Evolutionary conservation across 1,140 invertebrate species (phyloP), one percentile per base, ranked within the genome.

Genomic region (Neodiprion lecontei): DNA sequence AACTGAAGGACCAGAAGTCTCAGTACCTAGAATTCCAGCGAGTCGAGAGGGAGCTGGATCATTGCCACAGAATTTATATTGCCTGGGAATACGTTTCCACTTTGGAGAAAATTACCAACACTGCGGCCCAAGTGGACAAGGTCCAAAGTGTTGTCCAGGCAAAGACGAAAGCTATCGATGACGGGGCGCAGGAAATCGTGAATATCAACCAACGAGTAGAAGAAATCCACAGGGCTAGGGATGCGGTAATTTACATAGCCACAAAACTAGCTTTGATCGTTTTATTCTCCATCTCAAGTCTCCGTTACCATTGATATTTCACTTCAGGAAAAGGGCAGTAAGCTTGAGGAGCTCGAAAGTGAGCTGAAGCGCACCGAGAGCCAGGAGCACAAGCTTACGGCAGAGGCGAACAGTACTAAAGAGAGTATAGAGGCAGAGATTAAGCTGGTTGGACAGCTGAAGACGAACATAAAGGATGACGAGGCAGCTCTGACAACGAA

Each of bases 1-100:
- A 96, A 86, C 86, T 99, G 40, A 94, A 96, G 82, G 92, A 96
- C 76, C 97, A 99, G 83, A 90, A 96, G 66, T 89, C 92, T 1
- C 93, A 95, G 74, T 98, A 96, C 86, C 89, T 97, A 67, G 96
- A 99, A 85, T 98, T 94, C 84, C 96, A 98, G 86, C 94, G 96
- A 80, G 90, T 95, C 8, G 92, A 94, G 77, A 90, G 97, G 77
- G 96, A 98, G 86, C 85, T 98, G 23, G 96, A 99, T 79, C 94
- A 96, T 83, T 91, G 97, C 53, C 92, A 91, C 21, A 93, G 93
- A 81, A 91, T 97, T 28, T 91, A 92, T 87, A 89, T 93, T 67
- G 96, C 95, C 47, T 97, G 92, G 89, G 92, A 92, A 82, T 97
- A 91, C 91, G 81, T 91, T 53, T 83, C 87, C 67, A 87, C 91